Conservation (phyloP, 2,113 vertebrate species). For the Otolemur garnettii region DNA sequence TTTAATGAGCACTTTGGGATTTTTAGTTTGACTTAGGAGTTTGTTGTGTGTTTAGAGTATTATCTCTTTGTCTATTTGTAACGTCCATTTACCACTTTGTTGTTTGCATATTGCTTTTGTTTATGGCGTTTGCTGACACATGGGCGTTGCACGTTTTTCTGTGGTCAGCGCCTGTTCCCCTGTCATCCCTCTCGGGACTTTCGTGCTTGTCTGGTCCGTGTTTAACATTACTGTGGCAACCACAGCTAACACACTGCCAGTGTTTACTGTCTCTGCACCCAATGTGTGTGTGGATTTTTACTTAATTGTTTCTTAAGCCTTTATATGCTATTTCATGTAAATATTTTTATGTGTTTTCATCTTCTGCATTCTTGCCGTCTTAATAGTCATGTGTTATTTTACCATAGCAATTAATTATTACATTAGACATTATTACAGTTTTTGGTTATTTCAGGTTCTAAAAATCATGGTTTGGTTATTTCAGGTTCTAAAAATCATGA, state of each 20-base stretch:
- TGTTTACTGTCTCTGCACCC: background rate
- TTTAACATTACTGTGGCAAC: background rate
- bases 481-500: background rate
- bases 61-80: conserved; percentile 7
- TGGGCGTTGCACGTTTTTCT: conserved; percentile 41
- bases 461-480: conserved; percentile 46
- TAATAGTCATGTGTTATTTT: conserved; percentile 11
- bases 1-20: background rate
- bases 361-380: background rate
- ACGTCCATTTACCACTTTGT: background rate
- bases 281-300: background rate
- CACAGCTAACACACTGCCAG: conserved; percentile 1
- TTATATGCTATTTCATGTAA: conserved; percentile 33
- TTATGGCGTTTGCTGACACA: conserved; percentile 15
- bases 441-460: conserved; percentile 44
- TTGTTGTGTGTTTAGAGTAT: conserved; percentile 43
- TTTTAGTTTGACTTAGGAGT: conserved; percentile 18
- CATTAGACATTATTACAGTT: background rate
- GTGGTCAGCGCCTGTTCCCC: background rate
- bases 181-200: conserved; percentile 32
- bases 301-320: background rate
- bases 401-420: conserved; percentile 18
- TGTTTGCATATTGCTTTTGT: conserved; percentile 50
- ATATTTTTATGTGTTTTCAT: background rate
- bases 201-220: conserved; percentile 41